Percentiles rank a stretch among this genome's conserved stretches.
phyloP scores from a whole-genome alignment of 2,113 vertebrate genomes.

The Lontra canadensis region DNA sequence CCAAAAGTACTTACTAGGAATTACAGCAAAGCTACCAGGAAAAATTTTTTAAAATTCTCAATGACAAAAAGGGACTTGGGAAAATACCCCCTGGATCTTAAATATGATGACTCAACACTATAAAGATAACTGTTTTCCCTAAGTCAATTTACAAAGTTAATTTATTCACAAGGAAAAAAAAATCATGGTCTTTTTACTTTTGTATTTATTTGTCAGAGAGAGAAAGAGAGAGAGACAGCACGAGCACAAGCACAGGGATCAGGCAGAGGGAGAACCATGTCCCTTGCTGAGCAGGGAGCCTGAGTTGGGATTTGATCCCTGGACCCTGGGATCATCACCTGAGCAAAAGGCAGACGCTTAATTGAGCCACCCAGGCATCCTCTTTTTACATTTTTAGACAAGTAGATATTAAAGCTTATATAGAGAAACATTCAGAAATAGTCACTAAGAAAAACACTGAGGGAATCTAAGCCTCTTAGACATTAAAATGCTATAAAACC shows the following conservation, averaged over 20 bases:
- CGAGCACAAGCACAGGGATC: no score
- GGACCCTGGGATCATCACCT: no score
- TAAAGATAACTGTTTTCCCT: background rate
- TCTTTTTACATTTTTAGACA: background rate
- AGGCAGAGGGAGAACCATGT: no score
- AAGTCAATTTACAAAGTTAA: background rate
- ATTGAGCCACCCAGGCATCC: no score
- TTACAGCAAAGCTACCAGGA: background rate
- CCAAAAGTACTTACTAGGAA: background rate
- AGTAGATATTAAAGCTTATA: background rate
- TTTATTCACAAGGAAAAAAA: background rate
- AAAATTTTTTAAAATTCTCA: background rate
- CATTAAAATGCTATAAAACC: background rate
- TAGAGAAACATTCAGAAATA: background rate
- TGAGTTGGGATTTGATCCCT: no score
- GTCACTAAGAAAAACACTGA: background rate
- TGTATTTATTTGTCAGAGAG: no score
- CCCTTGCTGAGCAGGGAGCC: no score
- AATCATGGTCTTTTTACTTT: background rate
- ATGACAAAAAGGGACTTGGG: background rate
- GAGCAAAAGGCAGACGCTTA: no score
- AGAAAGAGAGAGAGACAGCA: no score
- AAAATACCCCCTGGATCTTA: background rate
- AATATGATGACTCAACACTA: background rate
- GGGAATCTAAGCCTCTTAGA: background rate